These are phyloP conservation scores for Bellardia bayeri DNA, from an alignment of 2,888 invertebrate species.

Conservation along the genomic window DNA sequence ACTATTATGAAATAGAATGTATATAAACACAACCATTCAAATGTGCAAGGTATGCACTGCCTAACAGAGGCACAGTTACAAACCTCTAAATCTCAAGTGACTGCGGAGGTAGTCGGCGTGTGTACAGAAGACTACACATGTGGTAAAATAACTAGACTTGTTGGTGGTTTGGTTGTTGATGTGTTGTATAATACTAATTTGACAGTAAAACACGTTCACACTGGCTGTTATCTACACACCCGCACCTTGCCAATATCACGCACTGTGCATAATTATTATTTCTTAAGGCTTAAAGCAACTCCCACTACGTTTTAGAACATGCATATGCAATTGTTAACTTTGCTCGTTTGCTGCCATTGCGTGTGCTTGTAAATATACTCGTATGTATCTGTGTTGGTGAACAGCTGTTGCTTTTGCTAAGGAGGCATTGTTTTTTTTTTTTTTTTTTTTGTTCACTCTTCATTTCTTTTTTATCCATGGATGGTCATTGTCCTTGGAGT, in stretches of 20 bases:
- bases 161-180: background rate
- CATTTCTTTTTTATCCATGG: background rate
- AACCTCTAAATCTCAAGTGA: too few relatives aligned
- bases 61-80: too few relatives aligned
- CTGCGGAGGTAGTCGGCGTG: background rate
- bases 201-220: slow-evolving; percentile 52
- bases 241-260: background rate
- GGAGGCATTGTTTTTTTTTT: background rate
- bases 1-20: too few relatives aligned
- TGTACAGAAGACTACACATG: background rate
- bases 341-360: background rate
- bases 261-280: slow-evolving; percentile 13
- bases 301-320: background rate
- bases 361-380: slow-evolving; percentile 21
- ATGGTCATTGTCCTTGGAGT: slow-evolving; percentile 55
- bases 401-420: slow-evolving; percentile 62
- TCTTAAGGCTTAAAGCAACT: slow-evolving; percentile 10
- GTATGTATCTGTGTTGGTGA: slow-evolving; percentile 37
- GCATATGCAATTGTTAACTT: slow-evolving; percentile 26
- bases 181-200: slow-evolving; percentile 49
- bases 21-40: too few relatives aligned
- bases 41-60: too few relatives aligned
- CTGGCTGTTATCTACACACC: slow-evolving; percentile 17
- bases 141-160: background rate
- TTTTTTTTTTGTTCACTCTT: slow-evolving; percentile 11